A percentile compares a stretch with the other conserved stretches of the same genome.
These are phyloP conservation scores for Platynereis dumerilii DNA, from an alignment of 2,888 invertebrate genomes.

Conservation along the genomic window DNA sequence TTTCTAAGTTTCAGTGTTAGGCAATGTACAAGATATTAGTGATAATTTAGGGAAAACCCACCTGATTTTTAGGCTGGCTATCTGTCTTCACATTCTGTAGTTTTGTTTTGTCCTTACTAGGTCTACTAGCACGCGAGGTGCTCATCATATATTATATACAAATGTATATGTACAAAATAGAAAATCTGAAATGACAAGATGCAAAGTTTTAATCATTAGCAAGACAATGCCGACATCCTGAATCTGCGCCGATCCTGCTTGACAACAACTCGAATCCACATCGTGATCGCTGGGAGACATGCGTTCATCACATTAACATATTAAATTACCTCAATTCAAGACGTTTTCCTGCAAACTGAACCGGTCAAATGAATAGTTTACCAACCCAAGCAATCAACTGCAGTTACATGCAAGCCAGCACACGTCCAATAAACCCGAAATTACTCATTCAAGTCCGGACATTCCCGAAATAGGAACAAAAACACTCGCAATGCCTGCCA, in stretches of 20 bases:
- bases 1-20: too few relatives aligned
- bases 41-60: too few relatives aligned
- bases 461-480: conserved; percentile 26
- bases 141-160: conserved; percentile 49
- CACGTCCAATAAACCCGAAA: background rate
- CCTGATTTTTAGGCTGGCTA: conserved; percentile 37
- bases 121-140: conserved; percentile 54
- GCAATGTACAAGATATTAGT: too few relatives aligned
- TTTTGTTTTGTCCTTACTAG: conserved; percentile 47
- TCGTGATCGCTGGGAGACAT: too few relatives aligned
- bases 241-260: too few relatives aligned
- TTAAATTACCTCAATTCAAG: conserved; percentile 19
- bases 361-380: too few relatives aligned
- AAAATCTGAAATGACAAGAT: conserved; percentile 41
- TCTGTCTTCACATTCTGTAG: conserved; percentile 47
- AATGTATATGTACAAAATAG: conserved; percentile 50
- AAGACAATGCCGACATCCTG: too few relatives aligned
- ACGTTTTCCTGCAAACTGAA: too few relatives aligned
- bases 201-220: background rate
- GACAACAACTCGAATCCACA: too few relatives aligned
- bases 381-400: too few relatives aligned
- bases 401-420: too few relatives aligned
- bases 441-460: conserved; percentile 9
- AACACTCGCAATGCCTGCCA: conserved; percentile 24
- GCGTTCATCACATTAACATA: conserved; percentile 25